Evolutionary conservation across 2,797 vertebrate species (phyloP), one percentile per base, ranked within the genome.

Genomic region (Phataginus tricuspis): DNA sequence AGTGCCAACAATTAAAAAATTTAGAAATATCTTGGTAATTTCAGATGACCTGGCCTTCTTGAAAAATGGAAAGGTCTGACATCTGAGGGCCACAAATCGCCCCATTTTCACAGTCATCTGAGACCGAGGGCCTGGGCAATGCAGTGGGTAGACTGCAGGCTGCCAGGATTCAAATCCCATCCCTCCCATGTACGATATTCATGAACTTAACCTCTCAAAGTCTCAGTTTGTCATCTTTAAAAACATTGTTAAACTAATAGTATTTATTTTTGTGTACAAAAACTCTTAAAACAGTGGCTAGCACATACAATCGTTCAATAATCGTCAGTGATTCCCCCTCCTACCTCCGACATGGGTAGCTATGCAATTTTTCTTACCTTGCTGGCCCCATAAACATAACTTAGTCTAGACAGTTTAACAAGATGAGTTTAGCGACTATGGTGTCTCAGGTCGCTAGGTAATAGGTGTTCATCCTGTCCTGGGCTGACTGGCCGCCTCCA

Each of bases 191-290:
- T 80, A 80, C 11, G 87, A 16, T 71, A 71, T 61, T 82, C 63
- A 80, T 82, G 7, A 74, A 63, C 45, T 37, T 92, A 80, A 93
- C 51, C 16, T 93, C 79, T 85, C 27, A 71, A 51, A 95, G 3
- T 12, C 51, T 86, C 91, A 25, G 9, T 55, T 86, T 80, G n/a
- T 86, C 37, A 75, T 74, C 29, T 86, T 87, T 74, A 92, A 84
- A 69, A 57, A 86, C 37, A 69, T 13, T 45, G 19, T 83, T 83
- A 83, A 90, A 34, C 53, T 55, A 49, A 69, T 57, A 53, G 4
- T 53, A 78, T 59, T 88, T 87, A 77, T 90, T 96, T 96, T 69
- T 88, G 45, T 34, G 51, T 90, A 27, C n/a, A 21, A 90, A 78
- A 61, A 66, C 49, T 4, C 69, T 88, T 75, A 16, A 95, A 88